Percentiles rank a stretch among this genome's conserved stretches.
phyloP scores from a whole-genome alignment of 2,888 invertebrate genomes.

The Ceraclea dissimilis region DNA sequence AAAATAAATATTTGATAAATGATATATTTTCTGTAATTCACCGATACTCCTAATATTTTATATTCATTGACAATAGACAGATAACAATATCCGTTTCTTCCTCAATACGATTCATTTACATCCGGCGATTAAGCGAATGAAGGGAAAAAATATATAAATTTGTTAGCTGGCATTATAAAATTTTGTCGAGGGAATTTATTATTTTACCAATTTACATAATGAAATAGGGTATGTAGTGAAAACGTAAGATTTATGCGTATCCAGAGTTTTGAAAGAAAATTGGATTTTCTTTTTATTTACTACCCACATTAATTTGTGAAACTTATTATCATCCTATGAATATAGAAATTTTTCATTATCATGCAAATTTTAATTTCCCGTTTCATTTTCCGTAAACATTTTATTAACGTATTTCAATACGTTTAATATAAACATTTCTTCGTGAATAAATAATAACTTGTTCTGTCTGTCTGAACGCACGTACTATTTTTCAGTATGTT shows the following conservation, averaged over 20 bases:
- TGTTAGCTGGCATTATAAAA: slow-evolving; percentile 1
- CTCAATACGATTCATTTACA: too few relatives aligned
- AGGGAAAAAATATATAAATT: slow-evolving; percentile 2
- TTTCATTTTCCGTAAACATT: background rate
- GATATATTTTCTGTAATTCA: too few relatives aligned
- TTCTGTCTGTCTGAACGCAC: too few relatives aligned
- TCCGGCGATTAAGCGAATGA: too few relatives aligned
- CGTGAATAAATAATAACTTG: too few relatives aligned
- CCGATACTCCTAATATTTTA: too few relatives aligned
- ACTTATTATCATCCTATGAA: slow-evolving; percentile 10
- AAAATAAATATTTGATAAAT: too few relatives aligned
- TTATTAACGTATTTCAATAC: too few relatives aligned
- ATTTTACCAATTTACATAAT: slow-evolving; percentile 18
- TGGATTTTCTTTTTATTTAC: slow-evolving; percentile 14
- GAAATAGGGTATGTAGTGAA: slow-evolving; percentile 16
- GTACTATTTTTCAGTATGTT: too few relatives aligned
- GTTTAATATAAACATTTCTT: too few relatives aligned
- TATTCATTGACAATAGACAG: too few relatives aligned
- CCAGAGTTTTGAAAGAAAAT: slow-evolving; percentile 17
- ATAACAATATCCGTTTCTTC: too few relatives aligned
- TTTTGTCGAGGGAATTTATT: slow-evolving; percentile 11
- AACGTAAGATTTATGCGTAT: slow-evolving; percentile 13
- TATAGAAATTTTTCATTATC: slow-evolving; percentile 1
- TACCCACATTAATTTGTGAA: slow-evolving; percentile 9
- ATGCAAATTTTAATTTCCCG: background rate